Evolutionary conservation across 2,113 vertebrate genomes (phyloP).

Genomic region (Acanthisitta chloris): DNA sequence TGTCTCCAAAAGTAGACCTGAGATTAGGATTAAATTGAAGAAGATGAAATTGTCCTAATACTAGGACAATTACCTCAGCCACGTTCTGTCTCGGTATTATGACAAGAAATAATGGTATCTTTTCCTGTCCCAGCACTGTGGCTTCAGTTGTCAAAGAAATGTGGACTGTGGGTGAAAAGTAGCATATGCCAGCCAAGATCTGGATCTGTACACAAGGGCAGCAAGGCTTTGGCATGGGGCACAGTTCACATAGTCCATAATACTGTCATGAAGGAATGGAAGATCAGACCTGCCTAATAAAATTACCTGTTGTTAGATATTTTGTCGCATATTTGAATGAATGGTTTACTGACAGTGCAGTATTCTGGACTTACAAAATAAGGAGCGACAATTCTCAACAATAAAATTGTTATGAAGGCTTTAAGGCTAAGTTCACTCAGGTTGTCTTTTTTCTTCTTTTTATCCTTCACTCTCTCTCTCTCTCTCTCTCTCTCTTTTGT

Average conservation of each 20-base stretch:
- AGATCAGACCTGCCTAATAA: not conserved
- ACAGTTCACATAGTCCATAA: not conserved
- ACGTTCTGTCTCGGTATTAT: not conserved
- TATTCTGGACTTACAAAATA: not conserved
- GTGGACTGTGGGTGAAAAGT: not conserved
- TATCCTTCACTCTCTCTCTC: too few relatives aligned
- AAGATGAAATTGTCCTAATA: not conserved
- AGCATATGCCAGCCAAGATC: not conserved
- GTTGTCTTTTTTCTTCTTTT: not conserved
- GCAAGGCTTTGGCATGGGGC: not conserved
- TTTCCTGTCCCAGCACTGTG: fast-evolving
- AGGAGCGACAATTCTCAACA: not conserved
- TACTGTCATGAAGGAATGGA: not conserved
- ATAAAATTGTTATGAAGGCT: not conserved
- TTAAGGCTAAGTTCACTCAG: not conserved
- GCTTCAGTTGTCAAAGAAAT: not conserved
- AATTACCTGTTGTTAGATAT: not conserved
- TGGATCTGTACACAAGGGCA: not conserved
- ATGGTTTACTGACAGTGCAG: not conserved
- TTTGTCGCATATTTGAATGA: not conserved
- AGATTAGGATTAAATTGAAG: not conserved
- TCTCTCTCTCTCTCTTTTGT: too few relatives aligned
- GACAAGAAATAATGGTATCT: not conserved
- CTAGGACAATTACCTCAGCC: not conserved
- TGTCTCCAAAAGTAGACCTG: not conserved